Percentiles rank a stretch among this genome's conserved stretches.
phyloP scores from a whole-genome alignment of 2,888 invertebrate genomes.

The Calameuta filiformis region DNA sequence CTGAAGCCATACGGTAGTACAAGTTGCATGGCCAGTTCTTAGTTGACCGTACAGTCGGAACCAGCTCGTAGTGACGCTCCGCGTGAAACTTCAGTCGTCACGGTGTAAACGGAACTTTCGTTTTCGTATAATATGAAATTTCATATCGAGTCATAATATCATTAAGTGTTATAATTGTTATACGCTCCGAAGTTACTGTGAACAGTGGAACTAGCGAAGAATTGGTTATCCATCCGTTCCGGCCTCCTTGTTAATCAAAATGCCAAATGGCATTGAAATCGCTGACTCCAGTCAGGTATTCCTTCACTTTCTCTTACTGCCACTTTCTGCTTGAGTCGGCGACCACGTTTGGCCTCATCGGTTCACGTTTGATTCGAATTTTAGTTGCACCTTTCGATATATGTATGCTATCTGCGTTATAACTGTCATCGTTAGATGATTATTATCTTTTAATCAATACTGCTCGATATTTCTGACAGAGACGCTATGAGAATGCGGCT shows the following conservation, averaged over 20 bases:
- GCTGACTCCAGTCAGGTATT: constrained; percentile 20
- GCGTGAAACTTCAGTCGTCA: not conserved
- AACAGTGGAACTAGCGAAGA: not conserved
- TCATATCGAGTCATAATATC: not conserved
- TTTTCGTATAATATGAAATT: not conserved
- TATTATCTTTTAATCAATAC: not conserved
- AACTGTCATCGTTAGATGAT: not conserved
- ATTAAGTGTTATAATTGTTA: not conserved
- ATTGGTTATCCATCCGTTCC: not conserved
- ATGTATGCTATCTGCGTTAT: not conserved
- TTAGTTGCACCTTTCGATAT: not conserved
- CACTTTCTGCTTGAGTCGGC: not conserved
- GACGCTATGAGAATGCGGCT: not conserved
- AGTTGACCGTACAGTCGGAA: not conserved
- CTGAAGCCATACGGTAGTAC: not conserved
- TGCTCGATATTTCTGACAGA: too few species aligned
- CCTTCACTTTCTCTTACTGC: not conserved
- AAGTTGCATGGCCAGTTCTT: not conserved
- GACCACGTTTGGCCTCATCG: not conserved
- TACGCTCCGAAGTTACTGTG: not conserved
- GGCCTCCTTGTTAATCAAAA: not conserved
- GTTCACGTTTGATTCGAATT: not conserved
- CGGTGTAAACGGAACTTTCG: not conserved
- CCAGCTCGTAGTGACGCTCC: not conserved
- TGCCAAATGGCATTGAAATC: constrained; percentile 21